Evolutionary conservation across 1,140 invertebrate species (phyloP), one percentile per base, ranked within the genome.

Genomic region (Drusus annulatus): DNA sequence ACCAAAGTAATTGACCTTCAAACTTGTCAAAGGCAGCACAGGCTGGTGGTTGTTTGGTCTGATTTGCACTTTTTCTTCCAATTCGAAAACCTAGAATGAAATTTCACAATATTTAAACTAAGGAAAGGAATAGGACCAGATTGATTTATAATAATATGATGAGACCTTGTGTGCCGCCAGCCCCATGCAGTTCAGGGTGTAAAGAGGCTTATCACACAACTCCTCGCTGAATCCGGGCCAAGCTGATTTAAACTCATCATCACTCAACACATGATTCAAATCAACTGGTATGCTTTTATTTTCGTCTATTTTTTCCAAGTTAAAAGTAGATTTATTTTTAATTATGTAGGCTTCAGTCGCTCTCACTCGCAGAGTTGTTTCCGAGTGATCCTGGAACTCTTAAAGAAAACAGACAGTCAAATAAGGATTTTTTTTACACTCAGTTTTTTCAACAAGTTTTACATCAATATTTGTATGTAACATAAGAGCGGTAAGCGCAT

Each of bases 1-100:
- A 95, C 95, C 95, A 91, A 94, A 95, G 86, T 91, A 93, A 86
- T 93, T 94, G 6, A 95, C 92, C 91, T 96, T 96, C 36, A 97
- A 88, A 87, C 94, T 91, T 87, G 93, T 94, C 21, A 97, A 87
- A 58, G 92, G 91, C 65, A 93, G 88, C 8, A 94, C 84, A 58
- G 93, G 92, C 81, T 92, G 90, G 88, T 93, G 93, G 88, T 96
- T 95, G 28, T 93, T 86, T 84, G 96, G 88, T 87, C 94, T 91
- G 3, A 94, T 92, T 87, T 86, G 84, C 83, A 88, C 87, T 87
- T 88, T 88, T 84, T 88, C 81, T 85, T 87, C 84, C 89, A 86
- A 85, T 85, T 88, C 88, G 51, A 92, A 86, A 78, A 84, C 85
- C 91, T 92, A 82, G 78, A 88, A 89, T 84, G 2, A 73, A 51